phyloP scores from a whole-genome alignment of 2,888 invertebrate genomes.

The Branchellion lobata region DNA sequence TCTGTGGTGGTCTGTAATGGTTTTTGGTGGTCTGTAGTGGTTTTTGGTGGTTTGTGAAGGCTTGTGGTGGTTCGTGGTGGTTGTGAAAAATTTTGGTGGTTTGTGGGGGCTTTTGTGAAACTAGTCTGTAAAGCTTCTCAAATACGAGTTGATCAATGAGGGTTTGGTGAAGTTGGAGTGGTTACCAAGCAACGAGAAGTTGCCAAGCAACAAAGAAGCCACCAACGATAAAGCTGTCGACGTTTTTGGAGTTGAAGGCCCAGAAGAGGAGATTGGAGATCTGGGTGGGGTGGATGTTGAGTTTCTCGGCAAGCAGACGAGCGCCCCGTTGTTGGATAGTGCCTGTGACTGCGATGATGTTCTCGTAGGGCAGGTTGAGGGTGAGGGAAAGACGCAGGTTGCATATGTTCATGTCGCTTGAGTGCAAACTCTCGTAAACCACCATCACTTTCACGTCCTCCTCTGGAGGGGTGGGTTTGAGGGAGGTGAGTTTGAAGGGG shows the following conservation, averaged over 20 bases:
- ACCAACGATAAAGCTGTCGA: constrained; percentile 22
- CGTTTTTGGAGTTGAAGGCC: constrained; percentile 30
- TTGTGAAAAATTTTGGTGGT: too few species aligned
- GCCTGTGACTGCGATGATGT: constrained; percentile 30
- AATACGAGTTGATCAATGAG: too few species aligned
- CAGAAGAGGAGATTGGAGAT: constrained; percentile 37
- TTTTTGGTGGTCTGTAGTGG: too few species aligned
- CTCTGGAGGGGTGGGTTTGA: background rate
- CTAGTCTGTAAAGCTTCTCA: too few species aligned
- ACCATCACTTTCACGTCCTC: constrained; percentile 39
- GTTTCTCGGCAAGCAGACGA: constrained; percentile 12
- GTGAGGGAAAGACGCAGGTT: constrained; percentile 28
- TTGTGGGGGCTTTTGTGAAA: too few species aligned
- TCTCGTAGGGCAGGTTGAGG: constrained; percentile 13
- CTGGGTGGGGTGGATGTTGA: constrained; percentile 34
- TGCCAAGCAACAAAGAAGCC: too few species aligned
- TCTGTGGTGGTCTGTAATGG: too few species aligned
- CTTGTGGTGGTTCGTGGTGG: too few species aligned
- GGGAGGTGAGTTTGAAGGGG: too few species aligned
- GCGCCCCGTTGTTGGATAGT: constrained; percentile 1
- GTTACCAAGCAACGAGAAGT: too few species aligned
- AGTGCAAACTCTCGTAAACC: constrained; percentile 22
- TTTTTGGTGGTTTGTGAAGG: too few species aligned
- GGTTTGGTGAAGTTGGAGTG: too few species aligned
- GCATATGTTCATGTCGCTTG: constrained; percentile 26